Evolutionary conservation across 2,113 vertebrate genomes (phyloP), one percentile per base, ranked within the genome.

Genomic region (Tachysurus fulvidraco): DNA sequence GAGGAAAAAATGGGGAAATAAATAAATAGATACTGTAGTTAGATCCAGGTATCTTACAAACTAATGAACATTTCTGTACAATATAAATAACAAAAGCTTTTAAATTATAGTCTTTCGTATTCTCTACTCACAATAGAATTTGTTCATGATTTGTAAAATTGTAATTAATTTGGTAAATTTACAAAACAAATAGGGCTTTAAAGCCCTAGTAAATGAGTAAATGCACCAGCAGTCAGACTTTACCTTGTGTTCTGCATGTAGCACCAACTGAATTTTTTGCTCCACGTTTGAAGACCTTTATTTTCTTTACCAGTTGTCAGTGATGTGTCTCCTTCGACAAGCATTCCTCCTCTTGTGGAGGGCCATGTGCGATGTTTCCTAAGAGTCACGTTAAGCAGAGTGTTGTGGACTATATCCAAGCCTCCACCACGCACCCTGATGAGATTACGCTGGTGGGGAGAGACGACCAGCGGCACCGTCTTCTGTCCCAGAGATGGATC

Each of bases 401-500:
- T 97, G 5, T 6, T 96, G 1, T 99, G 98, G 98, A 96, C 93
- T 0, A 88, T 93, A 30, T 87, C 94, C 60, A 96, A 95, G 59
- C 96, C 96, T 25, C 95, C 91, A 0, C 65, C 91, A 23, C 82
- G 89, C 41, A 90, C 94, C 2, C 92, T 96, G 11, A 91, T 99
- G 79, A 93, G 96, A 87, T 91, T 99, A 81, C 95, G 97, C 25
- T 99, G 98, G 97, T 99, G 98, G 98, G 98, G 98, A 1, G 98
- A 99, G 87, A 97, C 95, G 0, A 94, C 96, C 1, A 90, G 94
- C 0, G 98, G 98, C 21, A 99, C 97, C 0, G 73, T 96, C 28
- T 95, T 99, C 81, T 94, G 93, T 65, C 97, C 97, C 10, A 92
- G 92, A 84, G 95, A 97, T 91, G 91, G 94, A 21, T 87, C 92